phyloP scores from a whole-genome alignment of 2,113 vertebrate species.

The Carlito syrichta region DNA sequence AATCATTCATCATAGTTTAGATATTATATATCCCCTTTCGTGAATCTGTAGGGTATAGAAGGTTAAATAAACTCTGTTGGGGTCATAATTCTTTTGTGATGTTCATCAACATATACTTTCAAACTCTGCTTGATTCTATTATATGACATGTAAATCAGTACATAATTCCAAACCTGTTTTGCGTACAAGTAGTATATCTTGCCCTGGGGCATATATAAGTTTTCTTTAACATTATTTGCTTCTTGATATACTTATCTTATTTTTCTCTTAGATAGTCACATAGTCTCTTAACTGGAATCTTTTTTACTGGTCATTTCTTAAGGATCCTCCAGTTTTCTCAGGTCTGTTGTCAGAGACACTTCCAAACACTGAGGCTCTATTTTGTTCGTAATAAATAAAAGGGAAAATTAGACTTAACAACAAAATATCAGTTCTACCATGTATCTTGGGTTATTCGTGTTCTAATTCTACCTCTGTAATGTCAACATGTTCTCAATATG shows the following conservation, averaged over 20 bases:
- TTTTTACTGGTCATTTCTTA: not conserved
- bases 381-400: not conserved
- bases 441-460: not conserved
- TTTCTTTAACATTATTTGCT: not conserved
- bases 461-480: not conserved
- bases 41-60: not conserved
- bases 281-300: not conserved
- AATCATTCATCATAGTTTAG: not conserved
- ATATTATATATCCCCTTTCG: not conserved
- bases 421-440: not conserved
- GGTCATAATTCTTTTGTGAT: not conserved
- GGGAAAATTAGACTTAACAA: not conserved
- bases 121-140: not conserved
- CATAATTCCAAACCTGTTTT: not conserved
- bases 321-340: not conserved
- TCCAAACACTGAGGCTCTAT: not conserved
- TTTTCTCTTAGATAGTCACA: not conserved
- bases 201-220: not conserved
- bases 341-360: not conserved
- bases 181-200: not conserved
- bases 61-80: not conserved
- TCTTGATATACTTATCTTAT: not conserved
- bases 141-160: not conserved
- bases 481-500: not conserved
- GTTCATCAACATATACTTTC: not conserved